A percentile compares a stretch with the other conserved stretches of the same genome.
phyloP scores from a whole-genome alignment of 1,140 invertebrate species.

The Oncopodura yosiiana region DNA sequence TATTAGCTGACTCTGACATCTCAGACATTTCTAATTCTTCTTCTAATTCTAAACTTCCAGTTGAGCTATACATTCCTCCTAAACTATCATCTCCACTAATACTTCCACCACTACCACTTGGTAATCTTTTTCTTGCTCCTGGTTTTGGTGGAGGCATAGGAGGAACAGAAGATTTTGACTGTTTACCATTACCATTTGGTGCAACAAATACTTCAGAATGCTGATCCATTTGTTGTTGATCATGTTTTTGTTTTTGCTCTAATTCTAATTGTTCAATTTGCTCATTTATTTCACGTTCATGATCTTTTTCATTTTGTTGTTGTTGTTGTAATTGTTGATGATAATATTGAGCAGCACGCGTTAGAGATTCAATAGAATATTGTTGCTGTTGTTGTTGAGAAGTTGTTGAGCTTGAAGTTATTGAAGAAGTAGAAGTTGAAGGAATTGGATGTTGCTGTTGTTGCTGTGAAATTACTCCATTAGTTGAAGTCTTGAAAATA shows the following conservation, averaged over 20 bases:
- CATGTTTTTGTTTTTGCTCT: not conserved
- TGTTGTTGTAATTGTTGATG: not conserved
- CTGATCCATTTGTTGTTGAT: not conserved
- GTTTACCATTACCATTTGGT: conserved; percentile 9
- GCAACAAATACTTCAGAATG: not conserved
- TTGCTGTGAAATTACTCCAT: not conserved
- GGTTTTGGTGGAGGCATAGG: conserved; percentile 33
- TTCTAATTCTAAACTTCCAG: no score
- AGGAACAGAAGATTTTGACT: conserved; percentile 23
- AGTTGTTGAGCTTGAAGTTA: not conserved
- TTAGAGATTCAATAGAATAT: not conserved
- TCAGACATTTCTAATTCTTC: not conserved
- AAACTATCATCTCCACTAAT: not conserved
- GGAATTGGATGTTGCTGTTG: conserved; percentile 5
- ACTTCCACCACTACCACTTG: conserved; percentile 1
- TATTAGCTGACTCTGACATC: not conserved
- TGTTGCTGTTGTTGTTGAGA: conserved; percentile 1
- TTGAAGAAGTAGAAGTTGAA: not conserved
- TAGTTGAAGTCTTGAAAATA: not conserved
- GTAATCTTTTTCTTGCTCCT: not conserved
- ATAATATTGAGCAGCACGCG: not conserved
- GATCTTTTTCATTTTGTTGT: not conserved
- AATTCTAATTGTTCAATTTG: not conserved
- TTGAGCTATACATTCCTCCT: no score
- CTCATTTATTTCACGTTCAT: not conserved